Base-by-base conservation (phyloP, 1,140 invertebrate species). In the Drosophila micromelanica region DNA sequence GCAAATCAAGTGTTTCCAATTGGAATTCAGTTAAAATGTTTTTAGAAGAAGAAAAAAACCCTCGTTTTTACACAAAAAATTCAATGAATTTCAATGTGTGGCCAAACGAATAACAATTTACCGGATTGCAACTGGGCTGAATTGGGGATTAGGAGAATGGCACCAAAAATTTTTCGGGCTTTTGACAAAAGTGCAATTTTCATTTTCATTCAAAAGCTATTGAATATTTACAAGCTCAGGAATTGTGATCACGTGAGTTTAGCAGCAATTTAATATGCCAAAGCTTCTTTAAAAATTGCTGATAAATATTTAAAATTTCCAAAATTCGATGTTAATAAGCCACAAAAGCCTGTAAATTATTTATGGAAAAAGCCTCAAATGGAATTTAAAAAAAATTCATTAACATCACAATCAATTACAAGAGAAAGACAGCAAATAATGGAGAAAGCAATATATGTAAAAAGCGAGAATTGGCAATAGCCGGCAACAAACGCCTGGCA, bases 1-100 rank as follows among this genome's bases (percentile, higher is more conserved):
- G 55, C 54, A 80, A 56, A 80, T 76, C 71, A 80, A 79, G 71
- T 61, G 57, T 6, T 59, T 45, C 11, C 54, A 13, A 42, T 59
- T 17, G 15, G 5, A 20, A 20, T 55, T 38, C 52, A 3, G 11
- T 15, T 46, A 15, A 15, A 57, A 30, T 32, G 5, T 30, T 13
- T 13, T 30, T 60, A 49, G 11, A 42, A 55, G 46, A 65, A 51
- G 37, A 59, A 42, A 63, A 69, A 49, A 43, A 42, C 42, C 57
- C 51, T 1, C 0, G 9, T 35, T 13, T n/a, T 35, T 8, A 55
- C 23, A 56, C 40, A 64, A 59, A 77, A 77, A 48, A 27, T 27
- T 35, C 32, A 35, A 35, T 35, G 32, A 35, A 35, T 35, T 35
- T 35, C 32, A 35, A 35, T 27, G 27, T 27, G 27, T 27, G 27